These are phyloP conservation scores for Hipparchia sbordonii DNA, from an alignment of 2,888 invertebrate species.

Conservation along the genomic window DNA sequence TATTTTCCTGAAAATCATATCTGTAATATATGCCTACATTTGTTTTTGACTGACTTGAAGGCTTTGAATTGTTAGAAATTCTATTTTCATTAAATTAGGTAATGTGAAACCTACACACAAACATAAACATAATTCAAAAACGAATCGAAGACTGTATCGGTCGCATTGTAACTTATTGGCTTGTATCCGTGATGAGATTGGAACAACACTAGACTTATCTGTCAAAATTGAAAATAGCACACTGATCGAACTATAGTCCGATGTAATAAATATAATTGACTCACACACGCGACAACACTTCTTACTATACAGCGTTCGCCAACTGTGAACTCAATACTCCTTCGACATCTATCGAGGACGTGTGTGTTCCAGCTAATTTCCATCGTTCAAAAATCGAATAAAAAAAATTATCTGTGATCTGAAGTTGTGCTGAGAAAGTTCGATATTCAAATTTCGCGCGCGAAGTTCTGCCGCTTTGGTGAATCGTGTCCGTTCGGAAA, in stretches of 20 bases:
- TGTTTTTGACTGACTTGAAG: too few species aligned
- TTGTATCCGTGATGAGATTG: background rate
- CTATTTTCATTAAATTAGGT: too few species aligned
- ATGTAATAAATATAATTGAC: conserved; percentile 81
- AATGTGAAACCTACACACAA: too few species aligned
- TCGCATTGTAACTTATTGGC: too few species aligned
- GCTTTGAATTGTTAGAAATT: too few species aligned
- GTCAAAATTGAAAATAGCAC: background rate
- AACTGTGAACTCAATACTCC: conserved; percentile 74
- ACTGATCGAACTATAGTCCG: conserved; percentile 43
- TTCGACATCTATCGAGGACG: conserved; percentile 75
- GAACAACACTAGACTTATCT: conserved; percentile 1
- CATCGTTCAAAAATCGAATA: conserved; percentile 45
- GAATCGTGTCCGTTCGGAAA: conserved; percentile 58
- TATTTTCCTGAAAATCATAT: too few species aligned
- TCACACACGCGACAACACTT: conserved; percentile 68
- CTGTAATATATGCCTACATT: too few species aligned
- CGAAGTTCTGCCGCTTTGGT: conserved; percentile 51
- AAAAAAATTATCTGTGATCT: conserved; percentile 31
- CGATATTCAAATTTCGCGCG: conserved; percentile 61
- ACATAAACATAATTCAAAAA: too few species aligned
- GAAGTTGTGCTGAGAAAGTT: conserved; percentile 44
- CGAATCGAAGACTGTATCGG: too few species aligned
- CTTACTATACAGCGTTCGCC: conserved; percentile 65
- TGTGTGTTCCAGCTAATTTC: conserved; percentile 63